Evolutionary conservation across 2,797 vertebrate species (phyloP), one percentile per base, ranked within the genome.

Genomic region (Dryobates pubescens): DNA sequence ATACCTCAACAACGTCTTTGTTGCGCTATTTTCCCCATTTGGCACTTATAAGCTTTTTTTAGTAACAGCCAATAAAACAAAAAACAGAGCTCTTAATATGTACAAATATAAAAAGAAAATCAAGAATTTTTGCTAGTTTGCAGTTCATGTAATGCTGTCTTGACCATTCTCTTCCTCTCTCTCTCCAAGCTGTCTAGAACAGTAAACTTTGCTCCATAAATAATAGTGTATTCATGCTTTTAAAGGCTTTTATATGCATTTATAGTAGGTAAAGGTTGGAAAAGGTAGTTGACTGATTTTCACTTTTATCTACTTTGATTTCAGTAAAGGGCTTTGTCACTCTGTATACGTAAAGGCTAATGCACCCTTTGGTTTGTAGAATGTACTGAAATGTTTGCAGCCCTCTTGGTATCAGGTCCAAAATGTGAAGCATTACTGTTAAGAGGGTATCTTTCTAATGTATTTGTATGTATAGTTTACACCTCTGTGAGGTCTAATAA

Each of bases 401-500:
- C 91, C 94, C 96, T 96, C 90, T 95, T 94, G 85, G 93, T 92
- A 96, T 96, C 93, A 95, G 96, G 93, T 95, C 96, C 89, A 93
- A 92, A 95, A 93, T 88, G 68, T 87, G 91, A 96, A 97, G 88
- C 90, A 96, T 95, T 97, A 88, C 94, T 94, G 92, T 96, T 95
- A 96, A 96, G 93, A 96, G 90, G 91, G 84, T 96, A 91, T 95
- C 93, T 95, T 96, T 93, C 94, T 97, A 96, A 97, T 97, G 96
- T 97, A 95, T 96, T 97, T 97, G 95, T 96, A 94, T 94, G 95
- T 86, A 96, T 88, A 97, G 92, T 96, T 97, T 95, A 97, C 96
- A 97, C 96, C 95, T 97, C 96, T 97, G 88, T 96, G 95, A 96
- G 94, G 96, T 97, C 93, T 96, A 97, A 97, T 97, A 96, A 97